Base-by-base conservation (phyloP, 2,888 invertebrate genomes). In the Hirtodrosophila alboralis region DNA sequence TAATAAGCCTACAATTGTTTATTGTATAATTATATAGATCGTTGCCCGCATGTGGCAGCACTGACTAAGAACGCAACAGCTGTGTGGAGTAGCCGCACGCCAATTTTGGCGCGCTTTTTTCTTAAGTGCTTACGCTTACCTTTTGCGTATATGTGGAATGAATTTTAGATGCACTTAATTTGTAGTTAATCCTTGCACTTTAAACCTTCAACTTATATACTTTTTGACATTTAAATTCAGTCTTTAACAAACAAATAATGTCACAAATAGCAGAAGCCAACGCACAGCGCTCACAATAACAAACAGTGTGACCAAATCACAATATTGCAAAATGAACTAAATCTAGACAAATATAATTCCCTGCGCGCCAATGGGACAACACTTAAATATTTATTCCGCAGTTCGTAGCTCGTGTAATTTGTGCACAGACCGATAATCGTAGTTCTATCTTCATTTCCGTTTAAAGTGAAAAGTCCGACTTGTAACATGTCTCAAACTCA, bases 51-150 rank as follows among this genome's bases (percentile, higher is more conserved):
- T 43, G 52, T 86, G 81, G 69, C 64, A 58, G 16, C 60, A 13
- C 14, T 59, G 1, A 3, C 3, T 27, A 18, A 56, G 59, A 70
- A 75, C 48, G 54, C 41, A 71, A 70, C 75, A 72, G 75, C 72
- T 72, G 75, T 36, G 48, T 4, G 37, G 1, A 56, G 52, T 47
- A 49, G 14, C 47, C 44, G 76, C 26, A 31, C 0, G 26, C 6
- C 12, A 23, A 16, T 67, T 84, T 86, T 81, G 66, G 86, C 81
- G 81, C 83, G 68, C 65, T 86, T 81, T 86, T 77, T 45, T 31
- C 2, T n/a, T 9, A 0, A 12, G 7, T 40, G 31, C 12, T 27
- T 26, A 1, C 8, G 43, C 80, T 73, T 63, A 80, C 80, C 56
- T 44, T 41, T 6, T 5, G 12, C 5, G 5, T 18, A 28, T 23